phyloP scores from a whole-genome alignment of 2,797 vertebrate genomes.

The Lacerta viridis region DNA sequence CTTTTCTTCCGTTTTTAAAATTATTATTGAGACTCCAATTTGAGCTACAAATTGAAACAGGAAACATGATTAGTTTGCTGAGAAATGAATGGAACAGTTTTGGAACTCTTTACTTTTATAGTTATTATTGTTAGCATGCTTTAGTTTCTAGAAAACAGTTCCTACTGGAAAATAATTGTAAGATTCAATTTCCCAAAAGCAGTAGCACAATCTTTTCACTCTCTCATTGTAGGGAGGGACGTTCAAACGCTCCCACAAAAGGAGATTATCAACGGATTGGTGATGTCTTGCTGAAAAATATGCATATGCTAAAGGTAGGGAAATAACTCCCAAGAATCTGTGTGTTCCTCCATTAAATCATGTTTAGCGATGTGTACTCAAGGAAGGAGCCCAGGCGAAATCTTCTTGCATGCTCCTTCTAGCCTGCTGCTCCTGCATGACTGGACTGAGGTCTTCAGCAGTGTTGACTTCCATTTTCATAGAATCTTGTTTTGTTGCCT shows the following conservation, averaged over 20 bases:
- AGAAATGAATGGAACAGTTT: not conserved
- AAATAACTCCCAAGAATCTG: accelerated
- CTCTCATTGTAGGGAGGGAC: slow-evolving; percentile 89
- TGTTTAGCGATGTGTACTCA: not conserved
- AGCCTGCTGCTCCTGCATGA: not conserved
- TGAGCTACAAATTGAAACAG: not conserved
- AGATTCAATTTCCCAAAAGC: not conserved
- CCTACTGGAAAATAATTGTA: not conserved
- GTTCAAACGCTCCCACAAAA: slow-evolving; percentile 83
- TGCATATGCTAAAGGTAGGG: slow-evolving; percentile 89
- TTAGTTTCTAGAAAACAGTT: accelerated
- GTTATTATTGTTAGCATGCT: not conserved
- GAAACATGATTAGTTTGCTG: not conserved
- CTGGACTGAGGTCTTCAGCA: not conserved
- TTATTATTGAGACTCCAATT: not conserved
- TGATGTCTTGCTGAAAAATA: slow-evolving; percentile 94
- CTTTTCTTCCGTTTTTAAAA: not conserved
- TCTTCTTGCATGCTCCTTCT: not conserved
- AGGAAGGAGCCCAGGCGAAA: not conserved
- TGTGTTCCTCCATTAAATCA: not conserved
- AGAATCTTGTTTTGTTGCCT: not conserved
- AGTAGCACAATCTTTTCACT: not conserved
- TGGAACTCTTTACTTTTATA: not conserved
- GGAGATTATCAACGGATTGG: slow-evolving; percentile 91
- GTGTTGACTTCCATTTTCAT: not conserved